A percentile compares a stretch with the other conserved stretches of the same genome.
phyloP scores from a whole-genome alignment of 2,888 invertebrate species.

The Tholera decimalis region DNA sequence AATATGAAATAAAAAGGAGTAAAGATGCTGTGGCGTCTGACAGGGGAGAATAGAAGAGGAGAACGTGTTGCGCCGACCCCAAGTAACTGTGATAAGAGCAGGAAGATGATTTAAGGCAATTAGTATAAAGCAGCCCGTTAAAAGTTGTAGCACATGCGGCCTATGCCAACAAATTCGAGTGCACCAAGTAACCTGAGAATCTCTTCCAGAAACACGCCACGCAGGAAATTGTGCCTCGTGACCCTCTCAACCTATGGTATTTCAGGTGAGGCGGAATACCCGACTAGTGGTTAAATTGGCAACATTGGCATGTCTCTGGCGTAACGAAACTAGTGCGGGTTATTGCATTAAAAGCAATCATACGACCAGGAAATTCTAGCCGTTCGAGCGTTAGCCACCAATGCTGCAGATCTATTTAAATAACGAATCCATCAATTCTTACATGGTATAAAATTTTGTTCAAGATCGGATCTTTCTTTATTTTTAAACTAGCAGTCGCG shows the following conservation, averaged over 20 bases:
- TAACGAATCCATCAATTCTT: background rate
- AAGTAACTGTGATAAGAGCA: no score
- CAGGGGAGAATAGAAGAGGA: no score
- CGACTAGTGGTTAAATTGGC: conserved; percentile 19
- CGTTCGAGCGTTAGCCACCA: background rate
- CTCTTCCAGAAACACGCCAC: conserved; percentile 17
- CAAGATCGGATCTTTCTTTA: conserved; percentile 1
- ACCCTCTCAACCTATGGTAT: conserved; percentile 28
- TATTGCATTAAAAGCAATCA: conserved; percentile 14
- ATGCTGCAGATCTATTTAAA: background rate
- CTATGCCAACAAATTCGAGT: conserved; percentile 15
- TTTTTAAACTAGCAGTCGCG: no score
- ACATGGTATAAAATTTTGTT: conserved; percentile 2
- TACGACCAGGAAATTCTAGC: background rate
- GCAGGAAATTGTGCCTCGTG: conserved; percentile 41
- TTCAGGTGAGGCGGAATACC: conserved; percentile 23
- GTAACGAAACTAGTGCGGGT: conserved; percentile 4
- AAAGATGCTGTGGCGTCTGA: no score
- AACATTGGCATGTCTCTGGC: conserved; percentile 20
- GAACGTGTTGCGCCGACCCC: no score
- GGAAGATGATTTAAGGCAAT: background rate
- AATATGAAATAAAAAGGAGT: no score
- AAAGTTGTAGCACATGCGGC: background rate
- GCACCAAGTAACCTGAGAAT: conserved; percentile 24
- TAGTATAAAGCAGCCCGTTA: background rate